Base-by-base conservation (phyloP, 1,140 invertebrate genomes). In the Gonioctena quinquepunctata region DNA sequence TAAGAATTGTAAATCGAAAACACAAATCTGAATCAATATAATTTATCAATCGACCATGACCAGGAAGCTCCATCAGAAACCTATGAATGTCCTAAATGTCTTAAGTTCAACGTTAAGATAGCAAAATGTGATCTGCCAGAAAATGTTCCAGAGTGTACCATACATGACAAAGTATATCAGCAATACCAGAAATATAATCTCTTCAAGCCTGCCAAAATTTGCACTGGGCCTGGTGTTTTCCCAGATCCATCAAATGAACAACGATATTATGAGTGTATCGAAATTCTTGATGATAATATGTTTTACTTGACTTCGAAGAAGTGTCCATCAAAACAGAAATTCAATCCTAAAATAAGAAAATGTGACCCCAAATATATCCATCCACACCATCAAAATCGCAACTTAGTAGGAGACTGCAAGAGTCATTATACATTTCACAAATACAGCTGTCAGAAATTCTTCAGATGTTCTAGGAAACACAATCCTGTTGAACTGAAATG, bases 391-490 rank as follows among this genome's bases (percentile, higher is more conserved):
- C 18, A 23, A 8, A 23, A 61, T 23, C 11, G 25, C 22, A 28
- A 61, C n/a, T 6, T 61, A 8, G 11, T 27, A 18, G 59, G 27
- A 27, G 27, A 21, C 1, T 61, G 59, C 13, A 25, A 61, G 6
- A 11, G 7, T 1, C 49, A 63, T 26, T 33, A 69, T 33, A n/a
- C 26, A 13, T 21, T 26, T 18, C 16, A 49, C 52, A 49, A 27
- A 49, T 16, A 63, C 23, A 28, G 13, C 22, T 63, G 59, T 26
- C n/a, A 26, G 63, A 22, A 42, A 21, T 49, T 60, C 48, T 69
- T 62, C 22, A 16, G 23, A 11, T 69, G 59, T 25, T 11, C 19
- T 42, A 11, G 22, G 13, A 28, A 26, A 63, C 13, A 18, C 8
- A 13, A 33, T 26, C 6, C 13, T 13, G 18, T 23, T 21, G n/a